Evolutionary conservation across 2,888 invertebrate species (phyloP).

Genomic region (Phaonia tiefii): DNA sequence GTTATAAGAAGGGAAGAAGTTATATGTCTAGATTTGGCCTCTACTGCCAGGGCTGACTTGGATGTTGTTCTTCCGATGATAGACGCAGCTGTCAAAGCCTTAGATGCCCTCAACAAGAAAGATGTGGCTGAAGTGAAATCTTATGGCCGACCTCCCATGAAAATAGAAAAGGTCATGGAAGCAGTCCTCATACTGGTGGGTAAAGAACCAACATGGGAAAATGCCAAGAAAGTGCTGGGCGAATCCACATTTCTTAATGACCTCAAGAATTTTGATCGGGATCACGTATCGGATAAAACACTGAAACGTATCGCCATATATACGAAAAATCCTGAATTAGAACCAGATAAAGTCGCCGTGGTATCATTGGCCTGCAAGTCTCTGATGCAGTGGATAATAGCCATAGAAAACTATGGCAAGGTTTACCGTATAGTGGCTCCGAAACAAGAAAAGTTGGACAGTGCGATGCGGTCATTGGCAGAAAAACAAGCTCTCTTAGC

Average conservation of each 20-base stretch:
- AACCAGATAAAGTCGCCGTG: constrained; percentile 92
- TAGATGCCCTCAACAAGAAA: constrained; percentile 91
- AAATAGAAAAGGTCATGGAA: constrained; percentile 94
- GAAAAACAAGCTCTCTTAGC: constrained; percentile 90
- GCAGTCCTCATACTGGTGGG: constrained; percentile 91
- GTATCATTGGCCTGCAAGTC: constrained; percentile 94
- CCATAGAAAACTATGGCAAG: constrained; percentile 94
- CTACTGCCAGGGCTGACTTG: constrained; percentile 90
- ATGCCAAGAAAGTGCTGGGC: constrained; percentile 92
- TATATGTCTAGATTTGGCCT: constrained; percentile 90
- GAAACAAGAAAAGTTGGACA: constrained; percentile 90
- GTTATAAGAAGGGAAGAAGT: constrained; percentile 90
- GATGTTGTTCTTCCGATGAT: constrained; percentile 93
- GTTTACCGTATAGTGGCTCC: constrained; percentile 93
- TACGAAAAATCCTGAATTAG: constrained; percentile 90
- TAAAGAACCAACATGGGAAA: constrained; percentile 89
- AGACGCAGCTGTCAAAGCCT: constrained; percentile 88
- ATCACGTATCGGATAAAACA: constrained; percentile 91
- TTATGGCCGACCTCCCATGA: constrained; percentile 91
- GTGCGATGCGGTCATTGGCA: constrained; percentile 87
- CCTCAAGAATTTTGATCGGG: constrained; percentile 92
- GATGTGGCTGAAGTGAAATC: constrained; percentile 95
- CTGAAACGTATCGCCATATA: constrained; percentile 90
- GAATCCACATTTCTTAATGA: constrained; percentile 89
- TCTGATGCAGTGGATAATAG: constrained; percentile 93